Evolutionary conservation across 2,113 vertebrate species (phyloP).

Genomic region (Sorex fumeus): DNA sequence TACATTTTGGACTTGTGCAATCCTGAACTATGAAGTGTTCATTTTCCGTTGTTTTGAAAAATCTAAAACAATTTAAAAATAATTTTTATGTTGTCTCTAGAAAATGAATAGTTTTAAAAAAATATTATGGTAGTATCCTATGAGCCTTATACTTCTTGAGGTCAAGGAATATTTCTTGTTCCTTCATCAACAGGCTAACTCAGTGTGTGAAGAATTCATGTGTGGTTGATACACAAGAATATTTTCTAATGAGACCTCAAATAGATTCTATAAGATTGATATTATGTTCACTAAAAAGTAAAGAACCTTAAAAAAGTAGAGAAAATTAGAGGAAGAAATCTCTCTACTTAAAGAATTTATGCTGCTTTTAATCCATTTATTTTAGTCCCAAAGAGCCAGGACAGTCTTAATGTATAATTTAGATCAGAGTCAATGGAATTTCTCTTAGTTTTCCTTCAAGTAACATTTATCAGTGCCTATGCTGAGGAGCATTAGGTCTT

Average conservation of each 20-base stretch:
- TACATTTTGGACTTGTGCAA: neutral
- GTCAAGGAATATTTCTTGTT: neutral
- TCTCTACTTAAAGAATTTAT: constrained; percentile 48
- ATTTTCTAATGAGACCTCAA: constrained; percentile 31
- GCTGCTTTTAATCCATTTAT: constrained; percentile 59
- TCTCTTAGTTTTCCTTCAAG: constrained; percentile 49
- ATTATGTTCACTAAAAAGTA: constrained; percentile 54
- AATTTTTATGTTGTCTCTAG: constrained; percentile 6
- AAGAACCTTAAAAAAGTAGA: neutral
- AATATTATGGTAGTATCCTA: neutral
- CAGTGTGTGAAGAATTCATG: neutral
- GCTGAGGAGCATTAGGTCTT: neutral
- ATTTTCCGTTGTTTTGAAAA: constrained; percentile 16
- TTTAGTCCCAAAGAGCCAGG: constrained; percentile 30
- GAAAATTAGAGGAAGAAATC: constrained; percentile 17
- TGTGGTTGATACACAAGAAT: neutral
- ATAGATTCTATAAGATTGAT: neutral
- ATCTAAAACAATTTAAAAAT: neutral
- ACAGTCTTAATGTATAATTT: constrained; percentile 64
- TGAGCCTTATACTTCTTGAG: neutral
- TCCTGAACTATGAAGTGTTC: neutral
- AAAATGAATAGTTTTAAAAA: constrained; percentile 19
- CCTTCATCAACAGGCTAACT: neutral
- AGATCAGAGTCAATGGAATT: constrained; percentile 56
- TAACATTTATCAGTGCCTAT: constrained; percentile 25